Evolutionary conservation across 1,140 invertebrate genomes (phyloP).

Genomic region (Heliconius himera): DNA sequence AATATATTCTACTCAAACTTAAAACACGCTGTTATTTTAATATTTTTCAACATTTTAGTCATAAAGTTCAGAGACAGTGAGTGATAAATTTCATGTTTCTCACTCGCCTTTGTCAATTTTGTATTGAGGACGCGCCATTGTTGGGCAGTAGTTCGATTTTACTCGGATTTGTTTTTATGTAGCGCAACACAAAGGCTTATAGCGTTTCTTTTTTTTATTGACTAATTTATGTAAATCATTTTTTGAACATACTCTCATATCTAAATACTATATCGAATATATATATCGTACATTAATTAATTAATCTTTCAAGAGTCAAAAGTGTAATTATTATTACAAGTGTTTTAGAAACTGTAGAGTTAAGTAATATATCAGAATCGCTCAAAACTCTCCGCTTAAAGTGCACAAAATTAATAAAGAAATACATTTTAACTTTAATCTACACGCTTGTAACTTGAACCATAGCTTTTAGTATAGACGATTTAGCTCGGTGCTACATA

Average conservation of each 20-base stretch:
- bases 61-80: slow-evolving; percentile 69
- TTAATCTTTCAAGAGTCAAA: too few species aligned
- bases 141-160: slow-evolving; percentile 74
- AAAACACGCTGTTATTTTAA: slow-evolving; percentile 39
- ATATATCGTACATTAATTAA: too few species aligned
- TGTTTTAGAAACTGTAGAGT: too few species aligned
- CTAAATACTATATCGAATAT: too few species aligned
- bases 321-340: too few species aligned
- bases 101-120: slow-evolving; percentile 73
- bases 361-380: background rate
- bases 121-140: slow-evolving; percentile 75
- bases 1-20: background rate
- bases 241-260: too few species aligned
- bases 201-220: background rate
- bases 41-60: slow-evolving; percentile 66
- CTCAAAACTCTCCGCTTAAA: background rate
- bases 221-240: too few species aligned
- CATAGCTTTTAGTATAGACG: slow-evolving; percentile 45
- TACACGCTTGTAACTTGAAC: slow-evolving; percentile 20
- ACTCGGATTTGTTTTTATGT: slow-evolving; percentile 62
- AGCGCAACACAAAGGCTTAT: slow-evolving; percentile 36
- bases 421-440: background rate
- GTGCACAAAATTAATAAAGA: background rate
- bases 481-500: slow-evolving; percentile 61
- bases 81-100: slow-evolving; percentile 71